phyloP scores from a whole-genome alignment of 2,113 vertebrate genomes.

The Siphamia tubifer region DNA sequence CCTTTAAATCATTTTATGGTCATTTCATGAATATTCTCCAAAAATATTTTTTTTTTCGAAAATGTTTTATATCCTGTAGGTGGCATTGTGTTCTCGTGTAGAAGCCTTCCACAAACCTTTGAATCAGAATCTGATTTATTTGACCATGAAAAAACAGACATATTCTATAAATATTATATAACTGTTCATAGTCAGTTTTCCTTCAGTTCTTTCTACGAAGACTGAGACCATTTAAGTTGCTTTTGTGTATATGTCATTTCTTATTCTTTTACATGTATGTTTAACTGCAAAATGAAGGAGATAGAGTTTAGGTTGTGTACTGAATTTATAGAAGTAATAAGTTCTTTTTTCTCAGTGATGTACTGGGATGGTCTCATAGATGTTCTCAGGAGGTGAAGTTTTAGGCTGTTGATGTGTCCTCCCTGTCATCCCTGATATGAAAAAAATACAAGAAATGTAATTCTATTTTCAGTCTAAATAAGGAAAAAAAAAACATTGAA shows the following conservation, averaged over 20 bases:
- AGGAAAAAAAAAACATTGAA: not conserved
- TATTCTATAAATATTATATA: too few relatives aligned
- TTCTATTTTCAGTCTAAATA: not conserved
- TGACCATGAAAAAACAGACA: too few relatives aligned
- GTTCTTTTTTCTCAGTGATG: not conserved
- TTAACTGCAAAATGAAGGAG: not conserved
- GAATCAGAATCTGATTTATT: not conserved
- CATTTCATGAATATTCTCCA: not conserved
- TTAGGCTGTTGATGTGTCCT: not conserved
- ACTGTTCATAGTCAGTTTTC: too few relatives aligned
- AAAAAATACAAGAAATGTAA: conserved; percentile 20
- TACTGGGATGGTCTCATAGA: conserved; percentile 39
- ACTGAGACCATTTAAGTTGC: not conserved
- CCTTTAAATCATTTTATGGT: too few relatives aligned
- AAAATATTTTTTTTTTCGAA: not conserved
- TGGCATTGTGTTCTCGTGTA: conserved; percentile 19
- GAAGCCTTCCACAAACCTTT: not conserved
- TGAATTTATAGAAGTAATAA: not conserved
- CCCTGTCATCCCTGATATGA: conserved; percentile 25
- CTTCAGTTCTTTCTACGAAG: not conserved
- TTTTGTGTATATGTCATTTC: not conserved
- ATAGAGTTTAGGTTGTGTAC: not conserved
- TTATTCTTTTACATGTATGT: too few relatives aligned
- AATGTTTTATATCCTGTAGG: conserved; percentile 18
- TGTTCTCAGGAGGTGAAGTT: conserved; percentile 14